Evolutionary conservation across 1,140 invertebrate genomes (phyloP).

Genomic region (Heliconius himera): DNA sequence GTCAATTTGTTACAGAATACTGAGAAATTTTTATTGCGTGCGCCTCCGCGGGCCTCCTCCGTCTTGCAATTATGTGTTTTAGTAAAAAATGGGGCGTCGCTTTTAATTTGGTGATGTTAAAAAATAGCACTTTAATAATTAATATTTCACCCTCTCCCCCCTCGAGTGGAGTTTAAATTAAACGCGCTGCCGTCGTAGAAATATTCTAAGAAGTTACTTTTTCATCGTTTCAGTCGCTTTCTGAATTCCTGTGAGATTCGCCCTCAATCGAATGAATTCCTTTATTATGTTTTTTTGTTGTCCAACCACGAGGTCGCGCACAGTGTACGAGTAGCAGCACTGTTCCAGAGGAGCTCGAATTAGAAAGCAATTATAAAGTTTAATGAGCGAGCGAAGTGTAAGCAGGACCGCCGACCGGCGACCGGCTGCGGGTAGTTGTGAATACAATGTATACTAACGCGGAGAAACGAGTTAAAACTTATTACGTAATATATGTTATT

Average conservation of each 20-base stretch:
- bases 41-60: background rate
- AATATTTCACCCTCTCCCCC: slow-evolving; percentile 30
- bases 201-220: slow-evolving; percentile 25
- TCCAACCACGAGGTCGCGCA: slow-evolving; percentile 16
- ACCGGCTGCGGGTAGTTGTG: background rate
- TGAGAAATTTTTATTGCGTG: background rate
- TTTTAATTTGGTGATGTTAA: slow-evolving; percentile 34
- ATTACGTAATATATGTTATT: background rate
- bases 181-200: slow-evolving; percentile 26
- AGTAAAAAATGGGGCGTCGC: slow-evolving; percentile 25
- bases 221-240: slow-evolving; percentile 24
- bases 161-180: slow-evolving; percentile 17
- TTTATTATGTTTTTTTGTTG: slow-evolving; percentile 24
- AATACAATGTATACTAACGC: slow-evolving; percentile 15
- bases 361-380: slow-evolving; percentile 8
- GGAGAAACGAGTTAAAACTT: background rate
- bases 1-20: background rate
- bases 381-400: background rate
- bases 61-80: slow-evolving; percentile 11
- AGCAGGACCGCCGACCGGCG: background rate
- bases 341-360: background rate
- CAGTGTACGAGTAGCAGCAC: background rate
- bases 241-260: slow-evolving; percentile 20
- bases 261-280: slow-evolving; percentile 12
- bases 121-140: slow-evolving; percentile 39